phyloP scores from a whole-genome alignment of 2,888 invertebrate genomes.

The Microctonus aethiopoides region DNA sequence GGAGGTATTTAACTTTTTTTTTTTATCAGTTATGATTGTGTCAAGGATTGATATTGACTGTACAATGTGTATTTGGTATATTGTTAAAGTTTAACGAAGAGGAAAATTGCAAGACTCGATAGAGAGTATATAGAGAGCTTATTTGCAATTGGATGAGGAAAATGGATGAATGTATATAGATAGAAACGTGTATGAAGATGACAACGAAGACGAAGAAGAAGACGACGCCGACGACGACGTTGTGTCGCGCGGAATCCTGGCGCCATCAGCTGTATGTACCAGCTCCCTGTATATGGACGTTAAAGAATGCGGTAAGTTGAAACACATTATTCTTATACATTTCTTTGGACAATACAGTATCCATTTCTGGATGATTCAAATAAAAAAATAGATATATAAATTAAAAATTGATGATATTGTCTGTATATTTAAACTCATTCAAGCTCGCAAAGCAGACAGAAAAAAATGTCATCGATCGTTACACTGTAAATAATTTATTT shows the following conservation, averaged over 20 bases:
- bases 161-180: not conserved
- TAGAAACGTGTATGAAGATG: not conserved
- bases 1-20: not conserved
- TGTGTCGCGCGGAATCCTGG: slow-evolving; percentile 32
- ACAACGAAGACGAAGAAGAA: not conserved
- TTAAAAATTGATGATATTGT: not conserved
- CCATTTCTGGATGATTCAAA: not conserved
- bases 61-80: not conserved
- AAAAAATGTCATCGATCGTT: not conserved
- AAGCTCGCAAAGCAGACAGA: not conserved
- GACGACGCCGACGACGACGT: not conserved
- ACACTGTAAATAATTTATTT: no score
- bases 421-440: no score
- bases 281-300: slow-evolving; percentile 7
- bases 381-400: no score
- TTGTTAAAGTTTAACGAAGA: not conserved
- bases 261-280: slow-evolving; percentile 23
- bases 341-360: not conserved
- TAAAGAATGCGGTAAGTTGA: slow-evolving; percentile 17
- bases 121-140: no score
- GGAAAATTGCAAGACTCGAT: not conserved
- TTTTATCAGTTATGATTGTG: not conserved
- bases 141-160: not conserved
- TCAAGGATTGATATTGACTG: not conserved
- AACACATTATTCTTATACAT: not conserved